Evolutionary conservation across 2,888 invertebrate species (phyloP).

Genomic region (Pseudeuparius sepicola): DNA sequence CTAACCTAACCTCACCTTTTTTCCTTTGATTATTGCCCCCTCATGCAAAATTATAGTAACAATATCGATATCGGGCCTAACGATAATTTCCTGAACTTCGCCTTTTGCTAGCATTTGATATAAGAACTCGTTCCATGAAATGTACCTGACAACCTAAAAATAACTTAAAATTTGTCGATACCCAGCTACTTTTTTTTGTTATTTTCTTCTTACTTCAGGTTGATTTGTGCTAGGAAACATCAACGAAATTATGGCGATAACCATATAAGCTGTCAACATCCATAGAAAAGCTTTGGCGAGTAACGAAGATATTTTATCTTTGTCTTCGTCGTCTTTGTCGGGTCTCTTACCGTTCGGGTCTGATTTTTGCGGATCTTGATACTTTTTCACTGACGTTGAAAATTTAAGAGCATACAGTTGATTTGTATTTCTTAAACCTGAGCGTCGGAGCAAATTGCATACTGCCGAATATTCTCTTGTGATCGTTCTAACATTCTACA

Average conservation of each 20-base stretch:
- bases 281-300: conserved; percentile 69
- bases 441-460: conserved; percentile 44
- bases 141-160: conserved; percentile 56
- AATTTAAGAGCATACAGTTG: conserved; percentile 28
- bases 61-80: conserved; percentile 74
- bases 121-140: conserved; percentile 95
- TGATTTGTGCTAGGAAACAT: conserved; percentile 61
- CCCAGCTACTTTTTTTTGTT: no score
- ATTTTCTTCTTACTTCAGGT: conserved; percentile 61
- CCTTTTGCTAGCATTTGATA: conserved; percentile 90
- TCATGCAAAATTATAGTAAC: conserved; percentile 77
- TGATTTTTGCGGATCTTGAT: conserved; percentile 23
- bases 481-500: conserved; percentile 22
- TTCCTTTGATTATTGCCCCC: conserved; percentile 79
- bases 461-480: conserved; percentile 48
- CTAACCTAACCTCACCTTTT: conserved; percentile 46
- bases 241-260: conserved; percentile 61
- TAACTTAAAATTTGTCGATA: no score
- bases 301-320: conserved; percentile 60
- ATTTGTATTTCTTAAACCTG: conserved; percentile 39
- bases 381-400: conserved; percentile 26
- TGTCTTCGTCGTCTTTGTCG: conserved; percentile 50
- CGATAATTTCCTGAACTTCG: conserved; percentile 81
- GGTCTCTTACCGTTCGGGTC: conserved; percentile 27
- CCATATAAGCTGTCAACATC: conserved; percentile 67